Evolutionary conservation across 1,140 invertebrate species (phyloP).

Genomic region (Mya arenaria): DNA sequence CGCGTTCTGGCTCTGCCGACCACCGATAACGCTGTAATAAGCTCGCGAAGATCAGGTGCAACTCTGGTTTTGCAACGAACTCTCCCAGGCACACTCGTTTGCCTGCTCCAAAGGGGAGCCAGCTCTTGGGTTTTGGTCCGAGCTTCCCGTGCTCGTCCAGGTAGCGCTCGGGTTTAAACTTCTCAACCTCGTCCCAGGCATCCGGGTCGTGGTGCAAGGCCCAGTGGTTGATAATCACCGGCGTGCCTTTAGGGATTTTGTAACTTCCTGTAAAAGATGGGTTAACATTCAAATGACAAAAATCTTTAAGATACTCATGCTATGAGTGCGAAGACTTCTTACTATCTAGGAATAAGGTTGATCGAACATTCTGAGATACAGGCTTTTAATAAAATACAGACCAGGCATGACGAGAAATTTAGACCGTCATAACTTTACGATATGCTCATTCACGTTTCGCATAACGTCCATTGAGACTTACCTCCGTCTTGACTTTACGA

Average conservation of each 20-base stretch:
- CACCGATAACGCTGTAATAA: slow-evolving; percentile 77
- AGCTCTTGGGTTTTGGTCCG: slow-evolving; percentile 84
- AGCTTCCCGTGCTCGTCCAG: slow-evolving; percentile 82
- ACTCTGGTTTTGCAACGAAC: slow-evolving; percentile 84
- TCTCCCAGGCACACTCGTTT: slow-evolving; percentile 94
- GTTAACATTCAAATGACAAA: background rate
- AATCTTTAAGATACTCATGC: background rate
- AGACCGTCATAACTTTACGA: too few species aligned
- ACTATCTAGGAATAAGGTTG: too few species aligned
- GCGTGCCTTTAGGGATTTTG: slow-evolving; percentile 82
- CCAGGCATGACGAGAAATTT: too few species aligned
- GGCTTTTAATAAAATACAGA: too few species aligned
- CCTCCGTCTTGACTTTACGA: too few species aligned
- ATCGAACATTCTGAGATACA: too few species aligned
- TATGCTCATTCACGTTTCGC: too few species aligned
- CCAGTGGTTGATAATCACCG: slow-evolving; percentile 89
- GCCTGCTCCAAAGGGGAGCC: slow-evolving; percentile 92
- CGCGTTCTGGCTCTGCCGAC: too few species aligned
- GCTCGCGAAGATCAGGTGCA: slow-evolving; percentile 68
- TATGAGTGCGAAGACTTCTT: too few species aligned
- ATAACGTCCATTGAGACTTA: too few species aligned
- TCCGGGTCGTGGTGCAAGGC: slow-evolving; percentile 89
- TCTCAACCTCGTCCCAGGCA: slow-evolving; percentile 87
- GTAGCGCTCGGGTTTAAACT: slow-evolving; percentile 86
- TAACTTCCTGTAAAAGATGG: slow-evolving; percentile 52